Percentiles rank a stretch among this genome's conserved stretches.
Evolutionary conservation across 2,888 invertebrate species (phyloP).

Genomic region (Acanthosoma haemorrhoidale): DNA sequence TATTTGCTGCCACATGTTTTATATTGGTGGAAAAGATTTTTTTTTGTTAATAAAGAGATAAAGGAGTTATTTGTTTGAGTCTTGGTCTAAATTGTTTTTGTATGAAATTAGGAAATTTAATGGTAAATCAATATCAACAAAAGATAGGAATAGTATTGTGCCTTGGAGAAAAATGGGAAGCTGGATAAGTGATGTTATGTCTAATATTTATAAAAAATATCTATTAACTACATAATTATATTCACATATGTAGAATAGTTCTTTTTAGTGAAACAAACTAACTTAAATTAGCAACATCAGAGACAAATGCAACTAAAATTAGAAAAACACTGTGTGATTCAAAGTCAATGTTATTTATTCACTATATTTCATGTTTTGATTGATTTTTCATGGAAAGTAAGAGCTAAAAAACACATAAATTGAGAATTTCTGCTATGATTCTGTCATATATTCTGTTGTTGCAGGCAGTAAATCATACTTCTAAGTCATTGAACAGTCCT

Average conservation of each 20-base stretch:
- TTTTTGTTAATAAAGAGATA: background rate
- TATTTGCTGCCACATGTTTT: background rate
- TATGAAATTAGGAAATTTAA: too few species aligned
- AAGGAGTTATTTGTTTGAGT: background rate
- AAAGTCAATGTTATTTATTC: too few species aligned
- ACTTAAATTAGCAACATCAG: background rate
- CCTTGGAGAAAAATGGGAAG: background rate
- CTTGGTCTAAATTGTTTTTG: too few species aligned
- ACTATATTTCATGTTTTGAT: too few species aligned
- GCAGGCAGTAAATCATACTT: too few species aligned
- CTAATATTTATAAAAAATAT: background rate
- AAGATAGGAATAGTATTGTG: background rate
- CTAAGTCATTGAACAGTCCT: too few species aligned
- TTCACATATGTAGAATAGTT: background rate
- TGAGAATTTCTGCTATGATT: too few species aligned
- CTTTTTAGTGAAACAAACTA: background rate
- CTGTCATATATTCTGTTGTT: too few species aligned
- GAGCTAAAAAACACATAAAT: too few species aligned
- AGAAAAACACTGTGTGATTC: too few species aligned
- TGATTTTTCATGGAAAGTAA: too few species aligned
- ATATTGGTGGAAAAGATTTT: background rate
- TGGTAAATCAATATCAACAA: too few species aligned
- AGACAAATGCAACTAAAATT: conserved; percentile 8
- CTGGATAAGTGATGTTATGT: background rate
- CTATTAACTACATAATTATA: background rate